Evolutionary conservation across 1,140 invertebrate genomes (phyloP), one percentile per base, ranked within the genome.

Genomic region (Aplysia californica): DNA sequence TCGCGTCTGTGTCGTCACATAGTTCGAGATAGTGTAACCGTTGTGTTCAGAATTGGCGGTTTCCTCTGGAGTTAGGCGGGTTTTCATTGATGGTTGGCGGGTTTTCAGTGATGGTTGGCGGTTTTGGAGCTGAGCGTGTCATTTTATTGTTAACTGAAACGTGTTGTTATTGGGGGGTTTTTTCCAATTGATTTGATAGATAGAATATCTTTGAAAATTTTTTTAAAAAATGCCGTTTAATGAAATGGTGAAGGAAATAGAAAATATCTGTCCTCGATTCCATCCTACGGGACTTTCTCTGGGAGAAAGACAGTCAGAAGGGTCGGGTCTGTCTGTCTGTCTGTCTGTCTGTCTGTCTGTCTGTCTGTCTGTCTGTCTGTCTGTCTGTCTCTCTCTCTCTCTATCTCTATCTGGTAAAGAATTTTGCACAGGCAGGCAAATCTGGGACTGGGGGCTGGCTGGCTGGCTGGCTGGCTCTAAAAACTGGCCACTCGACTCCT

Each of bases 241-340:
- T 61, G 26, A 6, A 26, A 61, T 6, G 26, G 6, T 21, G 29
- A 18, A 26, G 10, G 10, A 18, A 61, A 10, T 61, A 10, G 10
- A 10, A 26, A 61, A 26, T 26, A 26, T 61, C 6, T 6, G 15
- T 26, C 6, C 64, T 66, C 6, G 31, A 26, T 66, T 4, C 36
- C 64, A 33, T 4, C 36, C 64, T 66, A 3, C n/a, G n/a, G n/a
- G n/a, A n/a, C n/a, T n/a, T n/a, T n/a, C n/a, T n/a, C n/a, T n/a
- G n/a, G n/a, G n/a, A n/a, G n/a, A n/a, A n/a, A n/a, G n/a, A n/a
- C n/a, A n/a, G n/a, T n/a, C n/a, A n/a, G n/a, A n/a, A n/a, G n/a
- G n/a, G n/a, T n/a, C n/a, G n/a, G n/a, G n/a, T 66, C 64, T 66
- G 3, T 66, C 64, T 66, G 3, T 66, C 64, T 66, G 3, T 66